A percentile compares a stretch with the other conserved stretches of the same genome.
These are phyloP conservation scores for Coregonus sp. DNA, from an alignment of 2,797 vertebrate genomes.

Conservation along the genomic window DNA sequence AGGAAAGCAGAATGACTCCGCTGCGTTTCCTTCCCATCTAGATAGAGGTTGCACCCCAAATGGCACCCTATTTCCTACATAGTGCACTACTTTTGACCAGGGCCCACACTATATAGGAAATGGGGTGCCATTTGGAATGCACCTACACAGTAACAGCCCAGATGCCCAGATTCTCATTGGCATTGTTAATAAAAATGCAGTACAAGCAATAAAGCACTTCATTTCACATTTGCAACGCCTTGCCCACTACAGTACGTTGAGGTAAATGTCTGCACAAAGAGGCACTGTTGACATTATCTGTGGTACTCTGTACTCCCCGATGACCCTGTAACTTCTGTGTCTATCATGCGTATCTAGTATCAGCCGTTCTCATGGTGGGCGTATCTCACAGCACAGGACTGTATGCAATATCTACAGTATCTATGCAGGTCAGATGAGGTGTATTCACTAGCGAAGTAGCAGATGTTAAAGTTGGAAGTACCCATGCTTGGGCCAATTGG, in stretches of 20 bases:
- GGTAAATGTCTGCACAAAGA: not conserved
- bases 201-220: not conserved
- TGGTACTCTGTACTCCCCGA: not conserved
- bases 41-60: conserved; percentile 16
- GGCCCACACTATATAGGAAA: not conserved
- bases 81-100: not conserved
- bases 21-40: conserved; percentile 62
- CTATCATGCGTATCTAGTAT: no score
- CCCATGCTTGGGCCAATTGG: conserved; percentile 44
- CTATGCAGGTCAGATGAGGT: not conserved
- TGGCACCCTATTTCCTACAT: not conserved
- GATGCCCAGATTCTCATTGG: not conserved
- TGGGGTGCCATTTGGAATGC: not conserved
- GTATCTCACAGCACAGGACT: no score
- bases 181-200: conserved; percentile 21
- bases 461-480: conserved; percentile 39
- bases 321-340: not conserved
- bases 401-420: not conserved
- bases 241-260: not conserved
- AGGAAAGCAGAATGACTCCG: conserved; percentile 54
- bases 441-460: not conserved
- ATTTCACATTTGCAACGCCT: not conserved
- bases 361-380: not conserved
- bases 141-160: not conserved
- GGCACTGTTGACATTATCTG: not conserved